Conservation (phyloP, 2,888 invertebrate genomes). For the Coelopa pilipes region DNA sequence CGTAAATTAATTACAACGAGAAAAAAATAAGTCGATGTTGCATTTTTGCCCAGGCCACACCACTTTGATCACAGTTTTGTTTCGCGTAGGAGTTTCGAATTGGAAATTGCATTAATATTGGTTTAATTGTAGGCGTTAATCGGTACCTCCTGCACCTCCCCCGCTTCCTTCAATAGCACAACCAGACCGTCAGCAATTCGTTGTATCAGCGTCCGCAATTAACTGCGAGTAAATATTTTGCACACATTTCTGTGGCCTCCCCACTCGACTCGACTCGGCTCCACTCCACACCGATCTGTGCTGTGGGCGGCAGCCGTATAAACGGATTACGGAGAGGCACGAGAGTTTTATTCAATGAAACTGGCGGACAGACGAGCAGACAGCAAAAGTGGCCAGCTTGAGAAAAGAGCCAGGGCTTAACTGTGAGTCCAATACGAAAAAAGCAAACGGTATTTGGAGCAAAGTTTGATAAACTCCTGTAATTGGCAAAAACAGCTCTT, state of each 20-base stretch:
- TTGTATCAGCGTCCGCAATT: neutral
- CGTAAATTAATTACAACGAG: neutral
- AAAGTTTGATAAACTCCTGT: too few species aligned
- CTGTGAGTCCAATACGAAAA: too few species aligned
- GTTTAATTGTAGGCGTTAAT: conserved; percentile 22
- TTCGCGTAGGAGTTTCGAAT: conserved; percentile 12
- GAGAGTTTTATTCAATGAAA: too few species aligned
- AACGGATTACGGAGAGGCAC: neutral
- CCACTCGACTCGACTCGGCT: neutral
- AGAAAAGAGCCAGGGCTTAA: too few species aligned
- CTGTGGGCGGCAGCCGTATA: conserved; percentile 14
- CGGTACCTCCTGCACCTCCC: neutral
- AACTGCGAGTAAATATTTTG: conserved; percentile 6
- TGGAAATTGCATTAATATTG: neutral
- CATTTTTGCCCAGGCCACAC: conserved; percentile 1
- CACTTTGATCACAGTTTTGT: neutral
- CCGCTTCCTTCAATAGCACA: neutral
- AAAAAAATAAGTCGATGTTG: neutral
- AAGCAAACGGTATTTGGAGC: too few species aligned
- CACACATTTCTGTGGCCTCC: neutral
- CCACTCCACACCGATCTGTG: neutral
- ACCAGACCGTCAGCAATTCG: too few species aligned
- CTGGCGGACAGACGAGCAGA: too few species aligned
- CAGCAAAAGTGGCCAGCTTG: too few species aligned
- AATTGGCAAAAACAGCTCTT: too few species aligned